A percentile compares a stretch with the other conserved stretches of the same genome.
Conservation (phyloP, 2,888 invertebrate species). For the Himalopsyche japonica region DNA sequence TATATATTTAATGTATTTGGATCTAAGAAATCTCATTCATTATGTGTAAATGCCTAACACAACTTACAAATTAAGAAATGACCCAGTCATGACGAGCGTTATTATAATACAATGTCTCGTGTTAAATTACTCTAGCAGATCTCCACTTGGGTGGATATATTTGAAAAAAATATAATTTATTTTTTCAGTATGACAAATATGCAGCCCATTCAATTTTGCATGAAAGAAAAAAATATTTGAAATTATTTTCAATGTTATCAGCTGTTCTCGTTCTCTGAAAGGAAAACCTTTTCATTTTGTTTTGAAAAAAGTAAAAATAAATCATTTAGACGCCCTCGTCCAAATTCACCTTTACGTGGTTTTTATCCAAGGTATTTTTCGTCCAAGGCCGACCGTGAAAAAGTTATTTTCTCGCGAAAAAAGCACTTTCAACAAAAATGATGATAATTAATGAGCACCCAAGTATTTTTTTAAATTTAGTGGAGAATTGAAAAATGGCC, state of each 20-base stretch:
- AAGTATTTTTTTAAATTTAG: neutral
- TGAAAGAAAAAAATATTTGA: neutral
- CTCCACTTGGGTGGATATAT: no score
- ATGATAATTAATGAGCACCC: constrained; percentile 1
- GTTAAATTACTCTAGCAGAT: no score
- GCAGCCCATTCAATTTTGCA: no score
- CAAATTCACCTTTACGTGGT: neutral
- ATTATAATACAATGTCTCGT: no score
- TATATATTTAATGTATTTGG: no score
- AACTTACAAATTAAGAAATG: no score
- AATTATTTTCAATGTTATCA: neutral
- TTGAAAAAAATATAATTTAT: no score
- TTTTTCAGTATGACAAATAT: no score
- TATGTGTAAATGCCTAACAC: no score
- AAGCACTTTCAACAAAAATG: neutral
- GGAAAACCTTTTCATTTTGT: neutral
- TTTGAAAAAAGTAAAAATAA: neutral
- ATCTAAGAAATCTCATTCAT: no score
- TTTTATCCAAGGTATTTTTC: neutral
- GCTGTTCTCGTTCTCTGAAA: neutral
- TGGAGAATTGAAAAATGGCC: neutral
- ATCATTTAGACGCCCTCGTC: neutral
- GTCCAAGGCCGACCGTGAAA: neutral
- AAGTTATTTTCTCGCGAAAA: neutral
- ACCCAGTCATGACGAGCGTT: no score